A percentile compares a stretch with the other conserved stretches of the same genome.
These are phyloP conservation scores for Tangara arthus DNA, from an alignment of 2,797 vertebrate genomes.

Conservation along the genomic window DNA sequence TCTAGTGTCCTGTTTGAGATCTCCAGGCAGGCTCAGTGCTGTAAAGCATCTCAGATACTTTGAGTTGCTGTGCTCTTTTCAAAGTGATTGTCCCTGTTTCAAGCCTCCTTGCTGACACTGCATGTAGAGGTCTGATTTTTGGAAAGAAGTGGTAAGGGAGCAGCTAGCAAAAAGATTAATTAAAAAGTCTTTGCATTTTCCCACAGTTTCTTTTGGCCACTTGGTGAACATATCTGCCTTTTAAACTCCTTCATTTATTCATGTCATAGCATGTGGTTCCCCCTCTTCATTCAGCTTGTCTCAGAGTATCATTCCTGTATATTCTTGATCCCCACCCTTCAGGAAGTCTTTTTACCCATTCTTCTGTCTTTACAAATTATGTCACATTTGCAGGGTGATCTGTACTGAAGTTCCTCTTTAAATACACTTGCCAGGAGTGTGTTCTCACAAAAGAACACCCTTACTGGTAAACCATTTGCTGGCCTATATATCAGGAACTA, in stretches of 20 bases:
- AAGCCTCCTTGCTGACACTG: neutral
- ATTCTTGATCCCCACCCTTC: neutral
- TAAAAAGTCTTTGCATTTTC: neutral
- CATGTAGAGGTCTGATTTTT: neutral
- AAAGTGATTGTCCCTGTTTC: neutral
- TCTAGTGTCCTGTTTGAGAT: neutral
- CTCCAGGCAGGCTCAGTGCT: neutral
- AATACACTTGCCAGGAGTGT: neutral
- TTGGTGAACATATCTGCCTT: neutral
- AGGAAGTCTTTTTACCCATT: neutral
- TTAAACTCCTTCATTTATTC: neutral
- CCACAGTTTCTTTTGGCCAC: neutral
- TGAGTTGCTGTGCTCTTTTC: neutral
- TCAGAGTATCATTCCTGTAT: neutral
- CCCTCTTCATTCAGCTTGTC: neutral
- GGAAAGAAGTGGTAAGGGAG: neutral
- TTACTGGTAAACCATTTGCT: neutral
- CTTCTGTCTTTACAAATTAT: neutral
- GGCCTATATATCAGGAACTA: neutral
- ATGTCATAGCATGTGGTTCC: neutral
- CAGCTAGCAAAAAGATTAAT: neutral
- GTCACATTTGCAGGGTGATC: neutral
- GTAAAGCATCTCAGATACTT: neutral
- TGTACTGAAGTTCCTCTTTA: neutral
- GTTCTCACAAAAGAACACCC: neutral